Conservation (phyloP, 2,888 invertebrate genomes). For the Leuctra nigra region DNA sequence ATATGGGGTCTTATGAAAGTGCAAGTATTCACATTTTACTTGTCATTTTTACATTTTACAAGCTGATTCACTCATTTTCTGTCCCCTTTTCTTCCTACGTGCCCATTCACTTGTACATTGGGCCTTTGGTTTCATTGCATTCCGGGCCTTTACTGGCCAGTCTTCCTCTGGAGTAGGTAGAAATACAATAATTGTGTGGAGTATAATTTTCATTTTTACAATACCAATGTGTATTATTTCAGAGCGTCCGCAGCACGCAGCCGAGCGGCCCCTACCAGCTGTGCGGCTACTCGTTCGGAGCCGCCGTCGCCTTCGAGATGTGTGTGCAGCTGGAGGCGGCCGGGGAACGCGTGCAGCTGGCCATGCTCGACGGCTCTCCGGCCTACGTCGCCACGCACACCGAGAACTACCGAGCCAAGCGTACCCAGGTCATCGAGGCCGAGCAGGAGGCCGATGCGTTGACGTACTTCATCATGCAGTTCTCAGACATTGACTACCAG, state of each 20-base stretch:
- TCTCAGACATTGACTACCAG: constrained; percentile 66
- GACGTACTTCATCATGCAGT: constrained; percentile 74
- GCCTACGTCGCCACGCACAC: constrained; percentile 73
- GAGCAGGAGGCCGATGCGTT: constrained; percentile 58
- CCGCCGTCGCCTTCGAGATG: constrained; percentile 93
- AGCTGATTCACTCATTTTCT: too few species aligned
- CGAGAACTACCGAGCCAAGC: constrained; percentile 54
- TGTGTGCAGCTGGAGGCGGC: constrained; percentile 70
- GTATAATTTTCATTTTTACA: too few species aligned
- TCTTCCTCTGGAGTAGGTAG: too few species aligned
- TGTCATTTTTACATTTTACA: too few species aligned
- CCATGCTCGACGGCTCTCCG: constrained; percentile 88
- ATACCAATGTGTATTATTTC: too few species aligned
- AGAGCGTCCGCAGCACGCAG: constrained; percentile 69
- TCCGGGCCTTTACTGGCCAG: too few species aligned
- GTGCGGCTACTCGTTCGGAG: constrained; percentile 94
- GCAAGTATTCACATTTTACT: too few species aligned
- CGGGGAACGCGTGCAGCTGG: constrained; percentile 50
- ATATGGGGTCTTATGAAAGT: too few species aligned
- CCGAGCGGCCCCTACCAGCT: constrained; percentile 78
- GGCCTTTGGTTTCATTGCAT: too few species aligned
- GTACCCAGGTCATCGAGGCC: constrained; percentile 44
- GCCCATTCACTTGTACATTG: too few species aligned
- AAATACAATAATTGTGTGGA: too few species aligned
- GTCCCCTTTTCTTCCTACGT: too few species aligned